Base-by-base conservation (phyloP, 2,888 invertebrate genomes). In the Eristalis arbustorum region DNA sequence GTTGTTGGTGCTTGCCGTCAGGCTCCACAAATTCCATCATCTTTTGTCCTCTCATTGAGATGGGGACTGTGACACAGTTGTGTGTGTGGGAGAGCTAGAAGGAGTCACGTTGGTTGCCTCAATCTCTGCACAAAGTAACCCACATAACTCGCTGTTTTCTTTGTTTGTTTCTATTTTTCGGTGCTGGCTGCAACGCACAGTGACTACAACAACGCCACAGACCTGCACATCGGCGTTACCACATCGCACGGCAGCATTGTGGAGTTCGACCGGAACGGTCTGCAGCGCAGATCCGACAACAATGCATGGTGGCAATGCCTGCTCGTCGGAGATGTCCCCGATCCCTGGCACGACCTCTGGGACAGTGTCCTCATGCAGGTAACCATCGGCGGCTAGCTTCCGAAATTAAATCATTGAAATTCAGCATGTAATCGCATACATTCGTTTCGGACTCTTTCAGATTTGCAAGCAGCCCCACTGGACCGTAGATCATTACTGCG, bases 201-300 rank as follows among this genome's bases (percentile, higher is more conserved):
- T 92, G 96, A 97, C 93, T 98, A 97, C 92, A 95, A 95, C 91
- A 96, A 96, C 92, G 95, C 95, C 64, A 96, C 96, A 92, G 97
- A 98, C 93, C 94, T 98, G 88, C 98, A 98, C 93, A 97, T 98
- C 92, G 98, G 97, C 77, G 95, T 98, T 88, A 98, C 98, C 74
- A 96, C 97, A 90, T 97, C 97, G 10, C 94, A 94, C 83, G 96
- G 97, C 49, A 94, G 94, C 90, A 96, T 98, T 69, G 95, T 96
- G 83, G 98, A 98, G 93, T 98, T 96, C 92, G 97, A 98, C 93
- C 95, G 95, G 89, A 94, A 95, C 90, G 98, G 98, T 42, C 94
- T 98, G 74, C 92, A 94, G 90, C 90, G 91, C 57, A 91, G 91
- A 77, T 91, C 91, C 78, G 91, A 90, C 89, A 91, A 92, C 89